A percentile compares a stretch with the other conserved stretches of the same genome.
Evolutionary conservation across 2,113 vertebrate species (phyloP).

Genomic region (Cranoglanis bouderius): DNA sequence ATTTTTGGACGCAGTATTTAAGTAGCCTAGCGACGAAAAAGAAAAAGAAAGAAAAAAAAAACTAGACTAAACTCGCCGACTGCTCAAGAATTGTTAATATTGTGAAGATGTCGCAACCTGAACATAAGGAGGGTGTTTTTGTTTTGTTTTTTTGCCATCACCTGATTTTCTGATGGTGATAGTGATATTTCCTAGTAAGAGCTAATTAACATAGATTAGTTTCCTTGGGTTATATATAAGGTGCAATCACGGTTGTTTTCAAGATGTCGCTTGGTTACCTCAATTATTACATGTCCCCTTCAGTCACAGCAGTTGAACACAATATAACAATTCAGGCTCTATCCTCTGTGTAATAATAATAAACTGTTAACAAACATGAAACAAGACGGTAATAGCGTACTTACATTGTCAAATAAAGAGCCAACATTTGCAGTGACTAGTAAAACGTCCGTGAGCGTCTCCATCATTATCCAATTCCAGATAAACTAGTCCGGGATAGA

Average conservation of each 20-base stretch:
- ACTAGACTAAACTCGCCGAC: neutral
- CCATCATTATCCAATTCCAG: slow-evolving; percentile 67
- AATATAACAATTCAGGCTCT: neutral
- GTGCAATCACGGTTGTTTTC: slow-evolving; percentile 3
- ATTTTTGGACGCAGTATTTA: neutral
- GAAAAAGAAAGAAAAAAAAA: neutral
- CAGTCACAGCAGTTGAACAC: neutral
- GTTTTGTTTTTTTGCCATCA: neutral
- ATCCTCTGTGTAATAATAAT: neutral
- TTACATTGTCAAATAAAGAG: slow-evolving; percentile 80
- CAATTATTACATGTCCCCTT: neutral
- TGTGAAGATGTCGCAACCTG: neutral
- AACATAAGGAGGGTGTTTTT: neutral
- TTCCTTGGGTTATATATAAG: neutral
- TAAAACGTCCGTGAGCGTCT: slow-evolving; percentile 68
- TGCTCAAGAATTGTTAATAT: neutral
- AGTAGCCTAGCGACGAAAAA: too few species aligned
- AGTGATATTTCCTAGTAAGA: neutral
- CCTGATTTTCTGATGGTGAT: neutral
- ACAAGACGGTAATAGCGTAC: slow-evolving; percentile 50
- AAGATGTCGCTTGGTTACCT: neutral
- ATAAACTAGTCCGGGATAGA: slow-evolving; percentile 41
- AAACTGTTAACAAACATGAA: too few species aligned
- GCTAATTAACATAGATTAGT: neutral
- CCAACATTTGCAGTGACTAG: slow-evolving; percentile 81